Conservation (phyloP, 2,113 vertebrate species). For the Morone saxatilis region DNA sequence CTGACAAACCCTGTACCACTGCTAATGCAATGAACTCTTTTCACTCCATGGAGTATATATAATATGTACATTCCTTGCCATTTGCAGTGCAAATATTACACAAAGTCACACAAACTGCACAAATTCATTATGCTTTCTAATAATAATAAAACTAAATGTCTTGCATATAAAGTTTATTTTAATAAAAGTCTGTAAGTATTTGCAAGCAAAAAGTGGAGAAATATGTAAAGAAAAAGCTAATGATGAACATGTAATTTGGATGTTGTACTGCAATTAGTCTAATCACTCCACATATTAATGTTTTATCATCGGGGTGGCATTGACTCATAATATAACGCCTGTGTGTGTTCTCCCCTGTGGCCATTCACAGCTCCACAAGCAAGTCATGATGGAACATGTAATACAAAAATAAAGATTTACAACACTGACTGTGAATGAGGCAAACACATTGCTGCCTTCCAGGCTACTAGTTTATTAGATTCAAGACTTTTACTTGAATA, state of each 20-base stretch:
- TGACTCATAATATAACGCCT: background rate
- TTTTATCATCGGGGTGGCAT: background rate
- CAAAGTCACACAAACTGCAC: background rate
- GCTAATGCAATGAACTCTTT: background rate
- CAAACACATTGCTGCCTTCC: background rate
- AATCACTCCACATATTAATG: background rate
- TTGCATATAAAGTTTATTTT: background rate
- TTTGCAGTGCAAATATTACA: background rate
- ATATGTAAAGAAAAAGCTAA: background rate
- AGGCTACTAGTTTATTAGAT: background rate
- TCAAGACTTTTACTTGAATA: too few relatives aligned
- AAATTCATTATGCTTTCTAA: background rate
- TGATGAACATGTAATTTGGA: background rate
- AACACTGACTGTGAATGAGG: background rate
- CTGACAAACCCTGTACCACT: background rate
- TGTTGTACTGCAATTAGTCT: background rate
- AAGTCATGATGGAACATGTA: background rate
- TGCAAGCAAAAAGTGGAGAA: background rate
- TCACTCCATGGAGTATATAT: background rate
- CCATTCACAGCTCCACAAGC: background rate
- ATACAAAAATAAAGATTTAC: background rate
- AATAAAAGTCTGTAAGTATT: background rate
- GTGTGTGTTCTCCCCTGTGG: background rate
- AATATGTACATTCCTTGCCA: too few relatives aligned
- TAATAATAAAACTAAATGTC: background rate